These are phyloP conservation scores for Ceratosolen solmsi DNA, from an alignment of 1,140 invertebrate species.

Conservation along the genomic window DNA sequence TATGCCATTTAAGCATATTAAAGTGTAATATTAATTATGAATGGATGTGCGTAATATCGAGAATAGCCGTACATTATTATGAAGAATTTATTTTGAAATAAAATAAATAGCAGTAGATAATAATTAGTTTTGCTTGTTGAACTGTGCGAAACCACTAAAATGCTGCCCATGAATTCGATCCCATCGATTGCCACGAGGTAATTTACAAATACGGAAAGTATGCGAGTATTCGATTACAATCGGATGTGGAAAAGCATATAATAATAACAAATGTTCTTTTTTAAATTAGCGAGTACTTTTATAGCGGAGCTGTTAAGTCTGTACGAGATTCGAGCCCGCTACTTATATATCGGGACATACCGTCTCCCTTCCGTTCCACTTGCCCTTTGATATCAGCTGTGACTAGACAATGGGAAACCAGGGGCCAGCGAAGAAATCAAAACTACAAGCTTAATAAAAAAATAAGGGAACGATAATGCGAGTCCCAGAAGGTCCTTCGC, in stretches of 20 bases:
- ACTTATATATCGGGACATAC: constrained; percentile 3
- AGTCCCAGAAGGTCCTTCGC: constrained; percentile 60
- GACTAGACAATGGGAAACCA: constrained; percentile 53
- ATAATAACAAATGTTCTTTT: constrained; percentile 8
- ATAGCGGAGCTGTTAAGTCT: constrained; percentile 52
- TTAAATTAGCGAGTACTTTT: constrained; percentile 51
- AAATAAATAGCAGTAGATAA: neutral
- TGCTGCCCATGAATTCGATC: neutral
- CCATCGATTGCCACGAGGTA: neutral
- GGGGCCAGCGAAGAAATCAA: constrained; percentile 60
- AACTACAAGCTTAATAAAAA: constrained; percentile 61
- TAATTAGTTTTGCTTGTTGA: neutral
- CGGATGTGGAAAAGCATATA: neutral
- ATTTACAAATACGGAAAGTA: neutral
- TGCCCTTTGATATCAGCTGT: constrained; percentile 54
- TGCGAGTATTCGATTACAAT: too few relatives aligned
- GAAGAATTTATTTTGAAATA: neutral
- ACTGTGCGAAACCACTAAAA: neutral
- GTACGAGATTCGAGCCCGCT: neutral
- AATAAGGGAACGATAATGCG: constrained; percentile 57
- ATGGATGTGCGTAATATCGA: neutral
- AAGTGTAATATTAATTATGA: neutral
- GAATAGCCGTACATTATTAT: neutral
- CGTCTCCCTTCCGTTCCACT: neutral
- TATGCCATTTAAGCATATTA: neutral